Conservation (phyloP, 2,888 invertebrate genomes). For the Sacculina carcini region DNA sequence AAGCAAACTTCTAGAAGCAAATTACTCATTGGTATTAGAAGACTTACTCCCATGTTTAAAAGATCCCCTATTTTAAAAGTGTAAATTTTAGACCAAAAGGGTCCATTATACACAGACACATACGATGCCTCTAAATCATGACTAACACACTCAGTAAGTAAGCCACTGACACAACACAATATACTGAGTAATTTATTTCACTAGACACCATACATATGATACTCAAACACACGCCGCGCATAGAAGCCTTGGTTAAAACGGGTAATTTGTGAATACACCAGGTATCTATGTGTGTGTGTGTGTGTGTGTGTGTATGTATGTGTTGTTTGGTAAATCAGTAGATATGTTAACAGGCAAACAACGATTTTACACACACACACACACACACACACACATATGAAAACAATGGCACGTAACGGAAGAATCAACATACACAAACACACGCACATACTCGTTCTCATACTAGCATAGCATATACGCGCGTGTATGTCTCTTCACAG, state of each 20-base stretch:
- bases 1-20: no score
- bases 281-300: not conserved
- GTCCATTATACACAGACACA: no score
- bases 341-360: not conserved
- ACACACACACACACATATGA: not conserved
- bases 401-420: not conserved
- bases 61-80: no score
- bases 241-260: not conserved
- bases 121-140: no score
- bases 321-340: not conserved
- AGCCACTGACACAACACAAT: no score
- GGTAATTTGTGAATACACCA: not conserved
- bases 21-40: no score
- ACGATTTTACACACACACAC: not conserved
- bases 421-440: not conserved
- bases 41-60: no score
- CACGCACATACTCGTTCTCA: not conserved
- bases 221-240: no score
- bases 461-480: not conserved
- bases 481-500: not conserved
- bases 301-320: not conserved
- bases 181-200: no score
- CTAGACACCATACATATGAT: no score
- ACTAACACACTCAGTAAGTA: no score
- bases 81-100: no score